Percentiles rank a stretch among this genome's conserved stretches.
These are phyloP conservation scores for Alexandromys fortis DNA, from an alignment of 2,113 vertebrate genomes.

Conservation along the genomic window DNA sequence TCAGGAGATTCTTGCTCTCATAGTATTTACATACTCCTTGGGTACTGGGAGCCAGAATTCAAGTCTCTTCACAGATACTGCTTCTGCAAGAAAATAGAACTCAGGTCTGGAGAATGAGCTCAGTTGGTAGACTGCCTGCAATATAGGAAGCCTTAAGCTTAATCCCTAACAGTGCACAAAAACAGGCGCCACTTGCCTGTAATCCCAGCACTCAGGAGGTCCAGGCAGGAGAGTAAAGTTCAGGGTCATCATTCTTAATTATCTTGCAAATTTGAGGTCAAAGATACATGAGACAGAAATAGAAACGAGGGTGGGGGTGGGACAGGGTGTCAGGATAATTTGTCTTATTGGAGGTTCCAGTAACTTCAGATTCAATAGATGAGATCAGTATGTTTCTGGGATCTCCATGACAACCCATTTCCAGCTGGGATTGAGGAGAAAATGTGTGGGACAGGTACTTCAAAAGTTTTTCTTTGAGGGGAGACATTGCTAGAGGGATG, in stretches of 20 bases:
- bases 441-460: not conserved
- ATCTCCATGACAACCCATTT: not conserved
- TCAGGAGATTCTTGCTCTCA: not conserved
- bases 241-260: not conserved
- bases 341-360: not conserved
- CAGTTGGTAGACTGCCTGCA: not conserved
- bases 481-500: not conserved
- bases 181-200: not conserved
- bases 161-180: not conserved
- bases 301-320: not conserved
- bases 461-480: not conserved
- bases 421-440: not conserved
- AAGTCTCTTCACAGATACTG: not conserved
- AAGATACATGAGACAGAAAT: not conserved
- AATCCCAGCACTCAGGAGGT: not conserved
- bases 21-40: not conserved
- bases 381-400: not conserved
- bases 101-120: not conserved
- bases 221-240: not conserved
- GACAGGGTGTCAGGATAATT: not conserved
- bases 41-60: not conserved
- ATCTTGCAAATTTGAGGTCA: not conserved
- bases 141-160: not conserved
- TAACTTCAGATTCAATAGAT: not conserved
- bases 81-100: not conserved